Evolutionary conservation across 2,797 vertebrate species (phyloP), one percentile per base, ranked within the genome.

Genomic region (Eupleurogrammus muticus): DNA sequence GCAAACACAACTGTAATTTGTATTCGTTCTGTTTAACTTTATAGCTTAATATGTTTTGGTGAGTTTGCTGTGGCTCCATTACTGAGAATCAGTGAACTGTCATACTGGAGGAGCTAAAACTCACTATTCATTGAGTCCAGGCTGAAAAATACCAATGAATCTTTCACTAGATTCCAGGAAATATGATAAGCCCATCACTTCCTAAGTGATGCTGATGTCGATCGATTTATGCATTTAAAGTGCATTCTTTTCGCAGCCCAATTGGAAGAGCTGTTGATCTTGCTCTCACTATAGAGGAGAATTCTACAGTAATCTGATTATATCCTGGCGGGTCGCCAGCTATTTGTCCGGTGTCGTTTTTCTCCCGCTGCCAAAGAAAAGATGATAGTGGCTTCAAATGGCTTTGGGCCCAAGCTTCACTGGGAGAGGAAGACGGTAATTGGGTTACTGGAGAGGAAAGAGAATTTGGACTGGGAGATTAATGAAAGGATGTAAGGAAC

Each of bases 201-300:
- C 79, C 75, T 87, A 82, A 78, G 62, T 64, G 73, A 77, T 70
- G 75, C 66, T 64, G 42, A 79, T 78, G 58, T 66, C 71, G 77
- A 91, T 89, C 20, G 77, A 87, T 86, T 66, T 4, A 11, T 80
- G 57, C 54, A 24, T 88, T 86, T 71, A 68, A 77, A 87, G 74
- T 84, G 70, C 77, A 75, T 75, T 79, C 64, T 66, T 85, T 64
- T 79, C 58, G 49, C 51, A 24, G 70, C 46, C 63, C 71, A 73
- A 40, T 62, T 74, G 66, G 67, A 80, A 59, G 63, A 58, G 42
- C 69, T 54, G 52, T 83, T 80, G 75, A 81, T 74, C 70, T 67
- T 81, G 34, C 66, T 77, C 70, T 80, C 63, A 54, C 66, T 62
- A 75, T 66, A 46, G 35, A 63, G 51, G 38, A 81, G 74, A 81